Percentiles rank a stretch among this genome's conserved stretches.
Evolutionary conservation across 2,888 invertebrate species (phyloP).

Genomic region (Malacosoma neustria): DNA sequence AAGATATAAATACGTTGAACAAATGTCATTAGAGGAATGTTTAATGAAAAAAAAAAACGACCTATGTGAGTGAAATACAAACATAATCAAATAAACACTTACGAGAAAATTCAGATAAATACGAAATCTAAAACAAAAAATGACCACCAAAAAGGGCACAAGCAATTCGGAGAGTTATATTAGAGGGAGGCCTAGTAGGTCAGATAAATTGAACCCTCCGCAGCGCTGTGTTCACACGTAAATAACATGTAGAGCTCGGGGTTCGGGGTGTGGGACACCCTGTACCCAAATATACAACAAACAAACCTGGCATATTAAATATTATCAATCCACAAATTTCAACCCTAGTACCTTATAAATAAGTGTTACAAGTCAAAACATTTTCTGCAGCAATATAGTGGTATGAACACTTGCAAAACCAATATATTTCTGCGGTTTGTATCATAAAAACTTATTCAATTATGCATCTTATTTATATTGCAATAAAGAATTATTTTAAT

Average conservation of each 20-base stretch:
- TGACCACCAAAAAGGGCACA: conserved; percentile 36
- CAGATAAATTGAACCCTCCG: conserved; percentile 73
- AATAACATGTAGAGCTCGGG: conserved; percentile 70
- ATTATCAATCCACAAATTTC: conserved; percentile 11
- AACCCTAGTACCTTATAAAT: conserved; percentile 21
- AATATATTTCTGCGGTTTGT: conserved; percentile 39
- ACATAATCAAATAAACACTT: not conserved
- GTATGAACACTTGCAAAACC: conserved; percentile 33
- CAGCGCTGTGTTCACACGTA: conserved; percentile 72
- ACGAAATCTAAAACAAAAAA: conserved; percentile 20
- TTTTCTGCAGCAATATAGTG: conserved; percentile 14
- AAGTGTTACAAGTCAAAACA: conserved; percentile 12
- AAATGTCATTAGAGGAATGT: no score
- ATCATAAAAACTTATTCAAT: conserved; percentile 30
- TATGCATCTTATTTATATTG: conserved; percentile 30
- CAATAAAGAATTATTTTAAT: conserved; percentile 21
- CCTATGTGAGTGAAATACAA: not conserved
- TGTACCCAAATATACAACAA: conserved; percentile 8
- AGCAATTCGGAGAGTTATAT: conserved; percentile 60
- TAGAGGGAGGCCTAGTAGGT: conserved; percentile 71
- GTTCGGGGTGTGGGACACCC: conserved; percentile 40
- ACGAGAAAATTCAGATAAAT: not conserved
- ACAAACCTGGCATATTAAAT: conserved; percentile 1
- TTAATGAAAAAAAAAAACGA: no score
- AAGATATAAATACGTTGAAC: no score